Evolutionary conservation across 2,113 vertebrate genomes (phyloP), one percentile per base, ranked within the genome.

Genomic region (Sinosuthora webbiana): DNA sequence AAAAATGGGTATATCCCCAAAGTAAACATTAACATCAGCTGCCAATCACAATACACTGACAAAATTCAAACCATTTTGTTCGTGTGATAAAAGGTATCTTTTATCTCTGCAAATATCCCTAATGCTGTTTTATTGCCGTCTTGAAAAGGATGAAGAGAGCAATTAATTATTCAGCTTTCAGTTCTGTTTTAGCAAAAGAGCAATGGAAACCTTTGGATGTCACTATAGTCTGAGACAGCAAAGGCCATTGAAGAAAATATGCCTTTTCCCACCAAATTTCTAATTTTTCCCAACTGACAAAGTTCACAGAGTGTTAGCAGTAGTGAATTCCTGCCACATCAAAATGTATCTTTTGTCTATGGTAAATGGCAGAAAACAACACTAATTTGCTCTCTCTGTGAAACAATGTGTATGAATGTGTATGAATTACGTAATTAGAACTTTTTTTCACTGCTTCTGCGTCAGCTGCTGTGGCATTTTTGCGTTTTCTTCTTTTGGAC

Each of bases 401-500:
- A 78, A 89, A 89, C 89, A 92, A 89, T 70, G 50, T 52, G 24
- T 89, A 67, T 67, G 73, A 91, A 92, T 87, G 64, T 63, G 21
- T 57, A n/a, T 56, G 71, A 92, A 83, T 78, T 87, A 93, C 11
- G 2, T 64, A 91, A 85, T 95, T 73, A 90, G 53, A 64, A 30
- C 14, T 19, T 60, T 73, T 33, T 33, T 35, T 84, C n/a, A 33
- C 79, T 77, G 42, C 56, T 90, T 93, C 60, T 94, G 79, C 35
- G 4, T 90, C 94, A 92, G 91, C 83, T 92, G 88, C 79, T 78
- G 62, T 87, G 85, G 50, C 83, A 59, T 93, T 93, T 90, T 75
- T 90, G 76, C 80, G 18, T 89, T 83, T 94, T 92, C 79, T 88
- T 94, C 71, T 74, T 96, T 89, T 68, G 82, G 77, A 93, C 73